Conservation (phyloP, 2,888 invertebrate species). For the Apoderus coryli region DNA sequence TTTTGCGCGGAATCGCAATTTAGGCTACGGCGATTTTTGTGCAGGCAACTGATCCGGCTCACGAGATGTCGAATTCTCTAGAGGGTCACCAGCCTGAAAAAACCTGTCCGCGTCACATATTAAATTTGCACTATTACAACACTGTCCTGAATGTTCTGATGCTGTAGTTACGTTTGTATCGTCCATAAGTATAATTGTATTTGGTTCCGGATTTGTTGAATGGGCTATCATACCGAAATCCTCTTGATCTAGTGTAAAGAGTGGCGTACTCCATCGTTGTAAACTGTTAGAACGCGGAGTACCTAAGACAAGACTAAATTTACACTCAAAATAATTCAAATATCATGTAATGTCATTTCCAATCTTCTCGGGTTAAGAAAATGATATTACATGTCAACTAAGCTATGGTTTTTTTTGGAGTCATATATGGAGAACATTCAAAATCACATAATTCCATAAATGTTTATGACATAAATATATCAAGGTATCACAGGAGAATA, state of each 20-base stretch:
- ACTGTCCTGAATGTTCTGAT: constrained; percentile 27
- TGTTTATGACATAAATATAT: too few species aligned
- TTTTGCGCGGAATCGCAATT: too few species aligned
- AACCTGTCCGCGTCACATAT: constrained; percentile 42
- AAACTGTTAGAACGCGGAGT: constrained; percentile 43
- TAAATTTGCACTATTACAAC: constrained; percentile 31
- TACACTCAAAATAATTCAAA: too few species aligned
- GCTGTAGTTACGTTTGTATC: constrained; percentile 27
- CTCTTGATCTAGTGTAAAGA: constrained; percentile 77
- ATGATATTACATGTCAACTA: too few species aligned
- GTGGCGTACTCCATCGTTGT: constrained; percentile 70
- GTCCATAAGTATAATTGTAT: constrained; percentile 68
- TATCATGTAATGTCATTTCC: too few species aligned
- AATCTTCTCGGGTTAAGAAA: too few species aligned
- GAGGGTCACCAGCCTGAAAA: constrained; percentile 46
- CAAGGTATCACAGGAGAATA: too few species aligned
- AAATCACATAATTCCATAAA: too few species aligned
- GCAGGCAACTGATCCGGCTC: not conserved
- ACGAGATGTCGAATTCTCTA: constrained; percentile 30
- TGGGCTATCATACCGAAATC: constrained; percentile 89
- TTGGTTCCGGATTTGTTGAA: constrained; percentile 44
- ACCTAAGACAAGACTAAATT: too few species aligned
- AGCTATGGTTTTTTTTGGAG: too few species aligned
- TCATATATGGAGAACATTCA: too few species aligned
- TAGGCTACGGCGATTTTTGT: too few species aligned